Percentiles rank a stretch among this genome's conserved stretches.
Conservation (phyloP, 2,797 vertebrate genomes). For the Balearica regulorum region DNA sequence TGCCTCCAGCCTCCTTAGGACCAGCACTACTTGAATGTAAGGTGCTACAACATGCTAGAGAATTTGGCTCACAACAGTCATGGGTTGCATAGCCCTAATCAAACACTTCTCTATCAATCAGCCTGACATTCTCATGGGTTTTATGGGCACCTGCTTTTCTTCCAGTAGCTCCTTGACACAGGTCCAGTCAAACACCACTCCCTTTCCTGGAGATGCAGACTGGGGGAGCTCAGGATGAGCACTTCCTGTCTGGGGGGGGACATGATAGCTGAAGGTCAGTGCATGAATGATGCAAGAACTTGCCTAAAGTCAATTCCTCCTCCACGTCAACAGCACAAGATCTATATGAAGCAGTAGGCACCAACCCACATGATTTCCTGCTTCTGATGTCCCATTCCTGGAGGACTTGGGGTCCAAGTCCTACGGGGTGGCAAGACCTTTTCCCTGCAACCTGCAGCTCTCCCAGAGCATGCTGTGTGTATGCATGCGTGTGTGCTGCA, state of each 20-base stretch:
- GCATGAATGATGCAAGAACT: background rate
- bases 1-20: background rate
- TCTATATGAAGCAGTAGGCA: background rate
- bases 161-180: background rate
- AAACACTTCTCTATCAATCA: background rate
- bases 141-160: background rate
- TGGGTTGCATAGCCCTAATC: background rate
- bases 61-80: background rate
- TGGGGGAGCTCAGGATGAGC: background rate
- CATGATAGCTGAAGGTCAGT: rapidly evolving
- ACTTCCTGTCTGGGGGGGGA: background rate
- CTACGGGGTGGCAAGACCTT: background rate
- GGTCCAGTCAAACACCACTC: background rate
- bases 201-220: background rate
- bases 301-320: background rate
- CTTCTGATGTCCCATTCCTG: background rate
- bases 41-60: background rate
- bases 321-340: background rate
- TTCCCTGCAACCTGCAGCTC: background rate
- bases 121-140: background rate
- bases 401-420: background rate
- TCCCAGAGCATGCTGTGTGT: rapidly evolving
- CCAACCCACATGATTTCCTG: rapidly evolving
- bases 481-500: too few relatives aligned
- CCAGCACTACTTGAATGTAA: background rate